Evolutionary conservation across 2,113 vertebrate species (phyloP).

Genomic region (Eidolon helvum): DNA sequence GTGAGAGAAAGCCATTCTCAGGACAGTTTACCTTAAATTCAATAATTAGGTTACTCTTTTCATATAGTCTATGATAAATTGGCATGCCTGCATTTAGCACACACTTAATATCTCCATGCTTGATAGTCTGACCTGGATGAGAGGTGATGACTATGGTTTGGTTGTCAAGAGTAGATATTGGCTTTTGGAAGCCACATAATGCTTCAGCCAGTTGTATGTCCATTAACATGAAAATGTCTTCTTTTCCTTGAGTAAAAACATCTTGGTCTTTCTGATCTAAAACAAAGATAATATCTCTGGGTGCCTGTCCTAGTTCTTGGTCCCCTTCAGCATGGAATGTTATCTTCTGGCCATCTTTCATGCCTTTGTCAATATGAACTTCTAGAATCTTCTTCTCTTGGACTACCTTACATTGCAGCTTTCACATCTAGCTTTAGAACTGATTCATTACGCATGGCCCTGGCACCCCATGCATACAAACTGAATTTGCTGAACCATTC

Average conservation of each 20-base stretch:
- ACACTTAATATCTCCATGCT: constrained; percentile 95
- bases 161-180: constrained; percentile 93
- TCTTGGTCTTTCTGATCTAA: constrained; percentile 94
- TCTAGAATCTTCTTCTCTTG: too few species aligned
- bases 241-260: constrained; percentile 91
- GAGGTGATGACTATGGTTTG: constrained; percentile 79
- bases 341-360: constrained; percentile 99
- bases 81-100: constrained; percentile 98
- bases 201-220: constrained; percentile 95
- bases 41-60: constrained; percentile 95
- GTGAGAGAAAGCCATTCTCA: constrained; percentile 91
- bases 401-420: too few species aligned
- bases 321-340: constrained; percentile 97
- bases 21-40: constrained; percentile 97
- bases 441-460: too few species aligned
- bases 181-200: constrained; percentile 95
- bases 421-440: too few species aligned
- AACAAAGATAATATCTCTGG: constrained; percentile 96
- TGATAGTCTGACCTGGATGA: constrained; percentile 93
- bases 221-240: constrained; percentile 93
- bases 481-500: too few species aligned
- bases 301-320: constrained; percentile 96
- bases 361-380: constrained; percentile 83
- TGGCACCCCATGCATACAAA: too few species aligned
- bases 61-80: constrained; percentile 93